phyloP scores from a whole-genome alignment of 2,888 invertebrate genomes.

The Nymphalis polychloros region DNA sequence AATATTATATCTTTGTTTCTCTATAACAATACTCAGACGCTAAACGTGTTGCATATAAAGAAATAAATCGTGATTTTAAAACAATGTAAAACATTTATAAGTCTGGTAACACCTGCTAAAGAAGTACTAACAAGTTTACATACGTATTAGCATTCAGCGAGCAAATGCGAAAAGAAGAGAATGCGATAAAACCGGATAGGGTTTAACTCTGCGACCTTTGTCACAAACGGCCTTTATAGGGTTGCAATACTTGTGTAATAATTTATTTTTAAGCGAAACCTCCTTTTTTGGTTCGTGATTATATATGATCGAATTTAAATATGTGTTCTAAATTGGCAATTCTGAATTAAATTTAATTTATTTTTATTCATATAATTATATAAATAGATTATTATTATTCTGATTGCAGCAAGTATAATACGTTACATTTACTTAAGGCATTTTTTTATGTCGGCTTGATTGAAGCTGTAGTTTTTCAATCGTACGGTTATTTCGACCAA shows the following conservation, averaged over 20 bases:
- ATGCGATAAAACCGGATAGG: slow-evolving; percentile 24
- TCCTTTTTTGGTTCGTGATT: too few species aligned
- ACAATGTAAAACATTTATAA: slow-evolving; percentile 29
- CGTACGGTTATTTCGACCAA: too few species aligned
- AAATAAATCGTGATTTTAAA: slow-evolving; percentile 27
- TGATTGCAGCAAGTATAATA: too few species aligned
- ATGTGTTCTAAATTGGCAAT: neutral
- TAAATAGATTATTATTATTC: too few species aligned
- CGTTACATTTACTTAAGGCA: too few species aligned
- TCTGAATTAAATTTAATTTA: too few species aligned
- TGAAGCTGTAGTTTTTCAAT: too few species aligned
- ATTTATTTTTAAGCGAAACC: too few species aligned
- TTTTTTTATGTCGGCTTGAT: too few species aligned
- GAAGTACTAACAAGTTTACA: slow-evolving; percentile 21
- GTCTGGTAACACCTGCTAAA: slow-evolving; percentile 26
- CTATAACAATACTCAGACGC: neutral
- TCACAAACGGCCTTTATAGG: slow-evolving; percentile 13
- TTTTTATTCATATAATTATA: too few species aligned
- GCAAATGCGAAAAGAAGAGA: slow-evolving; percentile 32
- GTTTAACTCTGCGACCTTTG: slow-evolving; percentile 21
- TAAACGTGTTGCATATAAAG: slow-evolving; percentile 17
- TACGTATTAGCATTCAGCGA: slow-evolving; percentile 36
- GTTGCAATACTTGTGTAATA: slow-evolving; percentile 8
- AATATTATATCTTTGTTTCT: neutral
- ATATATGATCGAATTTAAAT: neutral